Conservation (phyloP, 2,888 invertebrate genomes). For the Epsilonema sp. region DNA sequence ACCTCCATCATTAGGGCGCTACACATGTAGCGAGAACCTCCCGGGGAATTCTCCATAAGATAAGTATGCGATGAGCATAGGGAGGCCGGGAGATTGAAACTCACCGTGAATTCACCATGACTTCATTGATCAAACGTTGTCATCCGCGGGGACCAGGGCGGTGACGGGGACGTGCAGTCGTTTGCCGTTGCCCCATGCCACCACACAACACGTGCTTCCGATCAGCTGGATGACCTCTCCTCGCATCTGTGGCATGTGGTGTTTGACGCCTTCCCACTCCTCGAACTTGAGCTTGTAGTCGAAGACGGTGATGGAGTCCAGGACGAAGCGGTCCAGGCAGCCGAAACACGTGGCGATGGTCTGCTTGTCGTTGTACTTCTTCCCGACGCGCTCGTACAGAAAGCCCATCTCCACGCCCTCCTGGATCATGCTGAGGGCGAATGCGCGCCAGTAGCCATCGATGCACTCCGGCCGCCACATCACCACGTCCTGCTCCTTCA, state of each 20-base stretch:
- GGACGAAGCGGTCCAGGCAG: slow-evolving; percentile 1
- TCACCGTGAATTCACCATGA: no score
- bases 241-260: slow-evolving; percentile 5
- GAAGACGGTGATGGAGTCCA: slow-evolving; percentile 7
- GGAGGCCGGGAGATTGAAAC: no score
- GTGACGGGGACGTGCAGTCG: slow-evolving; percentile 4
- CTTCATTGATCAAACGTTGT: no score
- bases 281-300: slow-evolving; percentile 7
- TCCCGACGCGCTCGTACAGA: slow-evolving; percentile 8
- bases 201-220: slow-evolving; percentile 2
- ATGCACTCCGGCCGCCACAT: slow-evolving; percentile 5
- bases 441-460: slow-evolving; percentile 7
- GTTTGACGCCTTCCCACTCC: slow-evolving; percentile 7
- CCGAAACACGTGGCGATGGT: slow-evolving; percentile 7
- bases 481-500: slow-evolving; percentile 1
- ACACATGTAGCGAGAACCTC: no score
- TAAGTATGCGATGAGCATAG: no score
- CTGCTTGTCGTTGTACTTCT: slow-evolving; percentile 9
- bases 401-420: slow-evolving; percentile 9
- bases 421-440: slow-evolving; percentile 1
- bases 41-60: no score
- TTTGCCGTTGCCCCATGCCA: slow-evolving; percentile 5
- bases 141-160: slow-evolving; percentile 2
- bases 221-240: not conserved
- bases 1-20: no score